These are phyloP conservation scores for Chrysemys picta DNA, from an alignment of 2,113 vertebrate species.

Conservation along the genomic window DNA sequence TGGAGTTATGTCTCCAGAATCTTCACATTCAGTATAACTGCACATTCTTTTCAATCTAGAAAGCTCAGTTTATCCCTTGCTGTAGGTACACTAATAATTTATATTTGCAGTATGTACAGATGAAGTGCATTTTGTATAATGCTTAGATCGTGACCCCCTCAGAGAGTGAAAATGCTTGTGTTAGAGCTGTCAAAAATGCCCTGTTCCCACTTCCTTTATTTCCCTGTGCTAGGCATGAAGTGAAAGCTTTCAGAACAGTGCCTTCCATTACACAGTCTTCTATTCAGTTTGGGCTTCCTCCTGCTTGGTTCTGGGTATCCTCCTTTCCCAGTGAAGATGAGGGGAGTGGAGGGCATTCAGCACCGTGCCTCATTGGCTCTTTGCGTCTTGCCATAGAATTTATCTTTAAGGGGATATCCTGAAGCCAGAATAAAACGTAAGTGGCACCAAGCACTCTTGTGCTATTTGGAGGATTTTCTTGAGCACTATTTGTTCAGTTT, in stretches of 20 bases:
- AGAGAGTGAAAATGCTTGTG: neutral
- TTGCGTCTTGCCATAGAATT: neutral
- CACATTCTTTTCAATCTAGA: neutral
- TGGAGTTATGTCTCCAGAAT: neutral
- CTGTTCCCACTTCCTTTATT: neutral
- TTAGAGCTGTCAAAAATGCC: neutral
- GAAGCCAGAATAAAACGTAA: neutral
- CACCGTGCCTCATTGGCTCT: neutral
- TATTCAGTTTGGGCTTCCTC: neutral
- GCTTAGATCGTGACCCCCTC: neutral
- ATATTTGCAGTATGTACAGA: accelerated
- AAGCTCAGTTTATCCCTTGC: neutral
- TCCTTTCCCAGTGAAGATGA: neutral
- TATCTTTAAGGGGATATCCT: neutral
- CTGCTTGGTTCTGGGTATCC: neutral
- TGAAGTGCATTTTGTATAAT: neutral
- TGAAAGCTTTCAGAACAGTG: neutral
- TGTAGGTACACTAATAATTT: neutral
- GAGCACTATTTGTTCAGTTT: neutral
- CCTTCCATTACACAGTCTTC: neutral
- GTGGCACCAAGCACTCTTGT: neutral
- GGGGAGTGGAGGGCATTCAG: neutral
- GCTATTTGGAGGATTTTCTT: neutral
- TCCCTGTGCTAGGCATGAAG: neutral
- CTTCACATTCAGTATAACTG: neutral